A percentile compares a stretch with the other conserved stretches of the same genome.
Evolutionary conservation across 2,113 vertebrate genomes (phyloP).

Genomic region (Narcine bancroftii): DNA sequence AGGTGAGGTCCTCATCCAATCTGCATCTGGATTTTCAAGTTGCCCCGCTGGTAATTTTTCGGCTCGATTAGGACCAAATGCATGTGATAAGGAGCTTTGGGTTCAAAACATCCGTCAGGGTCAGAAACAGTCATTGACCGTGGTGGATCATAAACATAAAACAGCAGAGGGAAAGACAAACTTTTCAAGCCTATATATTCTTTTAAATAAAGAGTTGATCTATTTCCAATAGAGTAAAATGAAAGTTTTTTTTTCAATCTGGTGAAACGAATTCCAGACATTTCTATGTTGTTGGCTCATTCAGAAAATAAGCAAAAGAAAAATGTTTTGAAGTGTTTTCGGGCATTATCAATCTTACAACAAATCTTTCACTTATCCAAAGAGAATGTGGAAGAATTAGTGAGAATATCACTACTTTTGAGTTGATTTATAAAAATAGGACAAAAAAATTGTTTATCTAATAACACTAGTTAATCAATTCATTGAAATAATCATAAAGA

Average conservation of each 20-base stretch:
- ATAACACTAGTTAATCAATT: background rate
- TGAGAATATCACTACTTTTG: background rate
- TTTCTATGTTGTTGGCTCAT: background rate
- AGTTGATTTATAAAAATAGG: background rate
- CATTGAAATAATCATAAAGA: background rate
- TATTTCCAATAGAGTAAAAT: background rate
- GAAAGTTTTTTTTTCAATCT: background rate
- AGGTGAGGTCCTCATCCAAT: conserved; percentile 27
- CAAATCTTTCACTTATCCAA: background rate
- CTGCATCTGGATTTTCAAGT: conserved; percentile 23
- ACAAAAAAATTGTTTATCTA: background rate
- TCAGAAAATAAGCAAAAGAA: background rate
- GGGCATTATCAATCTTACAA: background rate
- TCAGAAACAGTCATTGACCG: background rate
- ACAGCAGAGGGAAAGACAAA: background rate
- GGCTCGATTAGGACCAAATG: conserved; percentile 34
- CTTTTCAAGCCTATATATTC: background rate
- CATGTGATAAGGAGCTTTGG: conserved; percentile 20
- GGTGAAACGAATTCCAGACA: background rate
- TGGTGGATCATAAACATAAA: background rate
- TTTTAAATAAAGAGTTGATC: background rate
- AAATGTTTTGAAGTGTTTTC: background rate
- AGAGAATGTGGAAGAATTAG: background rate
- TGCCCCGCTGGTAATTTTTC: conserved; percentile 5
- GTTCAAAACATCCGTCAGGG: background rate